These are phyloP conservation scores for Euclidia mi DNA, from an alignment of 2,888 invertebrate species.

Conservation along the genomic window DNA sequence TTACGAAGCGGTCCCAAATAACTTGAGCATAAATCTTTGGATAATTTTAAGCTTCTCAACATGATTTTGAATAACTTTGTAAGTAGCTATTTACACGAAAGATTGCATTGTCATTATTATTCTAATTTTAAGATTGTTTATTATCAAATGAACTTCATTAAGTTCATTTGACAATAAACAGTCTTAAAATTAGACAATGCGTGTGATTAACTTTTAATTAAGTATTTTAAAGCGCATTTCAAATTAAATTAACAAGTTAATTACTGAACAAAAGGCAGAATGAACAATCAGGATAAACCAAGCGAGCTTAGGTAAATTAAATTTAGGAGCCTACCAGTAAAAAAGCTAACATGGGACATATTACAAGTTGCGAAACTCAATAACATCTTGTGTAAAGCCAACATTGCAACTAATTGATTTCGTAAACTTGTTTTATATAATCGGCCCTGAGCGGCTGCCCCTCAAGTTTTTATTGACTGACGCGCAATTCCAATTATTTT, in stretches of 20 bases:
- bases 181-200: too few relatives aligned
- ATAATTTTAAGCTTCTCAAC: too few relatives aligned
- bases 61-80: too few relatives aligned
- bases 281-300: background rate
- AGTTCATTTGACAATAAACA: too few relatives aligned
- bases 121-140: too few relatives aligned
- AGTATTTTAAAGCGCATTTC: background rate
- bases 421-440: slow-evolving; percentile 82
- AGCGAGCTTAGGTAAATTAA: slow-evolving; percentile 28
- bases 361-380: slow-evolving; percentile 77
- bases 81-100: too few relatives aligned
- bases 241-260: slow-evolving; percentile 1
- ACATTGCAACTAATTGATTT: slow-evolving; percentile 83
- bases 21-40: background rate
- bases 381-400: slow-evolving; percentile 79
- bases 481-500: slow-evolving; percentile 67
- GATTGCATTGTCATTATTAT: too few relatives aligned
- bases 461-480: slow-evolving; percentile 76
- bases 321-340: slow-evolving; percentile 46
- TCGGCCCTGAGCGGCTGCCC: slow-evolving; percentile 70
- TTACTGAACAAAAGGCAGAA: background rate
- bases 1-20: slow-evolving; percentile 7
- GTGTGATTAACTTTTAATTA: too few relatives aligned
- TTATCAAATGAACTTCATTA: too few relatives aligned
- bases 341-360: slow-evolving; percentile 59